Evolutionary conservation across 2,113 vertebrate genomes (phyloP), one percentile per base, ranked within the genome.

Genomic region (Pampusana beccarii): DNA sequence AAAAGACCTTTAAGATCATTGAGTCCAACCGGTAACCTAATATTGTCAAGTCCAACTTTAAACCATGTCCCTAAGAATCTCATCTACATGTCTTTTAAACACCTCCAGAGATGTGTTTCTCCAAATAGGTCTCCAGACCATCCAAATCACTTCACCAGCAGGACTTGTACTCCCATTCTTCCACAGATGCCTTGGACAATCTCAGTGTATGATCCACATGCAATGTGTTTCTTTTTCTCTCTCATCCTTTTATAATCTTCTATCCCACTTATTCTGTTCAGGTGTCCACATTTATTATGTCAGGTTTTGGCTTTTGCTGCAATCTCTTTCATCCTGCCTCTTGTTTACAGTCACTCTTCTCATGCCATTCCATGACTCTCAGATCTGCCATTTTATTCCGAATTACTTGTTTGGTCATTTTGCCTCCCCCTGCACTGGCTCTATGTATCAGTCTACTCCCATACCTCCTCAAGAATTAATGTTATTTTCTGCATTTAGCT

Each of bases 231-330:
- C 57, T 80, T 88, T 86, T 70, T 28, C 58, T 64, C 46, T 16
- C n/a, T 85, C 70, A 74, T 65, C 20, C 19, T 88, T 90, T 77
- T 86, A 77, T 34, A 36, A 61, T 69, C 64, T 83, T 65, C 38
- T 62, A 58, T 42, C n/a, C 51, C 23, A n/a, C 64, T 86, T 54
- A 51, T 46, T 77, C 51, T 51, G 7, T 38, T 72, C 95, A 92
- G 69, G 86, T 92, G 77, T 83, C 84, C 28, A 0, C 34, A 75
- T 81, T 87, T 83, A 60, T n/a, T 79, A 75, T 21, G 51, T 67
- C 93, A 87, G 48, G 24, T 78, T 96, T 84, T 91, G 95, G 69
- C 90, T 92, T 92, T 81, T 86, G 29, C 72, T 46, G 50, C 77
- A 66, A 0, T 40, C 51, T 83, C 91, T 80, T 91, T 91, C 56